Percentiles rank a stretch among this genome's conserved stretches.
phyloP scores from a whole-genome alignment of 2,797 vertebrate genomes.

The Novumbra hubbsi region DNA sequence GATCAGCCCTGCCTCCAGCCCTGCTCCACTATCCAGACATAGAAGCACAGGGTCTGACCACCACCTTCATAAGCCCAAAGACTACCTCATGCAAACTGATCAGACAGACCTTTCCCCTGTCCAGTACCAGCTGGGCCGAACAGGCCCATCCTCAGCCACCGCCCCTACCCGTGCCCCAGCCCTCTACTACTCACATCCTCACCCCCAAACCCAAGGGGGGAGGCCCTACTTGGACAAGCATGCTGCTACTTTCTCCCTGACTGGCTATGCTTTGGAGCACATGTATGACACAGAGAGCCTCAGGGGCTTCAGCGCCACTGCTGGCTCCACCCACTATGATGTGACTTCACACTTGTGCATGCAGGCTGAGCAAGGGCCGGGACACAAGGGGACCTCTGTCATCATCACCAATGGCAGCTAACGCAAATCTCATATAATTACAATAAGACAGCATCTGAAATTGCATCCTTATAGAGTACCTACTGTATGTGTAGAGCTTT shows the following conservation, averaged over 20 bases:
- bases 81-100: constrained; percentile 72
- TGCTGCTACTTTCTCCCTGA: constrained; percentile 83
- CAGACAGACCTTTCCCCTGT: constrained; percentile 80
- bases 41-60: constrained; percentile 85
- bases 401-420: constrained; percentile 98
- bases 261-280: constrained; percentile 92
- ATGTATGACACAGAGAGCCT: constrained; percentile 90
- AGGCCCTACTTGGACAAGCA: constrained; percentile 93
- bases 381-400: constrained; percentile 94
- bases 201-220: constrained; percentile 41
- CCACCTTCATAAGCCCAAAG: constrained; percentile 87
- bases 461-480: neutral
- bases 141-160: constrained; percentile 57
- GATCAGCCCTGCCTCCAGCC: constrained; percentile 81
- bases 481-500: neutral
- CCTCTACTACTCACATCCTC: constrained; percentile 74
- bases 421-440: constrained; percentile 55
- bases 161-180: constrained; percentile 69
- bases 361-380: constrained; percentile 84
- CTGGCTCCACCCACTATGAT: constrained; percentile 80
- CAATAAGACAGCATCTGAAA: neutral
- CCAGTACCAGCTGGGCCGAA: constrained; percentile 71
- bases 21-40: constrained; percentile 83
- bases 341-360: constrained; percentile 88
- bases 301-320: constrained; percentile 84